These are phyloP conservation scores for Geococcyx californianus DNA, from an alignment of 2,113 vertebrate genomes.

Conservation along the genomic window DNA sequence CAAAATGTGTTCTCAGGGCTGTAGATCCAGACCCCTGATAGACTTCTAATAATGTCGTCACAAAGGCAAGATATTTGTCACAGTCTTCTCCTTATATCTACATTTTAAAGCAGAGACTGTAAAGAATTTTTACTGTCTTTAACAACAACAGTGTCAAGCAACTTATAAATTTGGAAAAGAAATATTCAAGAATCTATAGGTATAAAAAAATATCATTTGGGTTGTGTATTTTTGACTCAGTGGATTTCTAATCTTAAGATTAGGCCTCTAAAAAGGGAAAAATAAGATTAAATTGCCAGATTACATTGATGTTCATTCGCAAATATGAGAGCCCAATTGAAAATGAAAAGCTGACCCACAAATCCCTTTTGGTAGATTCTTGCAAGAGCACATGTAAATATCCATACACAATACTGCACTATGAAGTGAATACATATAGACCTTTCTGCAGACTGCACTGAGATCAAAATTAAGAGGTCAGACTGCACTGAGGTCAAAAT, in stretches of 20 bases:
- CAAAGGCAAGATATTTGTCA: slow-evolving; percentile 18
- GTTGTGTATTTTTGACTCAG: neutral
- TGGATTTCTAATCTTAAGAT: neutral
- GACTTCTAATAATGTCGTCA: slow-evolving; percentile 1
- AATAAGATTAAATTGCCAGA: neutral
- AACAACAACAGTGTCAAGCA: neutral
- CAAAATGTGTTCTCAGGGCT: slow-evolving; percentile 42
- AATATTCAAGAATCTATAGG: neutral
- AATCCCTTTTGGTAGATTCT: neutral
- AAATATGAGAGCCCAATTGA: neutral
- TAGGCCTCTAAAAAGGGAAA: neutral
- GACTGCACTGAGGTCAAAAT: neutral
- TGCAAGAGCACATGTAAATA: neutral
- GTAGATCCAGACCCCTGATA: neutral
- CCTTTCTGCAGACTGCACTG: neutral
- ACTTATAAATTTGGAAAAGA: neutral
- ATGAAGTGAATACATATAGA: neutral
- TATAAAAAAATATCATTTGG: neutral
- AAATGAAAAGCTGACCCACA: neutral
- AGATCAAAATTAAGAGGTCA: neutral
- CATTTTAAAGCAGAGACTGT: neutral
- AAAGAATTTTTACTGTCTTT: neutral
- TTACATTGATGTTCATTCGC: neutral
- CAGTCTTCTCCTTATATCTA: neutral
- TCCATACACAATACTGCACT: neutral